A percentile compares a stretch with the other conserved stretches of the same genome.
Evolutionary conservation across 92 coral and sea anemone genomes (phyloP).

Genomic region (Virgularia gustaviana): DNA sequence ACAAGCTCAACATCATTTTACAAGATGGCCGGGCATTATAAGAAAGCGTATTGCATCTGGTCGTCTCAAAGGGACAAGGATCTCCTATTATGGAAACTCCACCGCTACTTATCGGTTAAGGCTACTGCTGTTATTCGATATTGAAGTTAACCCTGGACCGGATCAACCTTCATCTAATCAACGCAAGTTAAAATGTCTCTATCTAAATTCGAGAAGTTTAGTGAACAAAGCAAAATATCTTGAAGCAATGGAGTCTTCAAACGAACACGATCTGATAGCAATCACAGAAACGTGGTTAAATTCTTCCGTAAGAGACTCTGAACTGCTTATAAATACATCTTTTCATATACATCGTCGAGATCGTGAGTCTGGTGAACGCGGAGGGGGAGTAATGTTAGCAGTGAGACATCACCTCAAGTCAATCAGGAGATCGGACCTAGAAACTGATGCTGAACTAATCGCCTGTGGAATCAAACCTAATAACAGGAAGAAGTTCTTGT

Average conservation of each 20-base stretch:
- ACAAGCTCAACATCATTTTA: neutral
- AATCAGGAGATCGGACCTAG: conserved; percentile 36
- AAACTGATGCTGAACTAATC: conserved; percentile 51
- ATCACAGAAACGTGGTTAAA: conserved; percentile 46
- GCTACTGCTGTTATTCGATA: conserved; percentile 23
- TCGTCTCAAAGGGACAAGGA: conserved; percentile 24
- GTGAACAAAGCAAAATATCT: conserved; percentile 33
- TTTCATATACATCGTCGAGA: conserved; percentile 30
- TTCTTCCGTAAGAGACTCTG: conserved; percentile 16
- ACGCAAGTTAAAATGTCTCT: conserved; percentile 31
- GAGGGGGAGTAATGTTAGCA: conserved; percentile 32
- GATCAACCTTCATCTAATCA: neutral
- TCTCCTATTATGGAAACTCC: conserved; percentile 31
- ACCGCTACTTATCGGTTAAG: conserved; percentile 15
- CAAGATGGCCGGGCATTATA: conserved; percentile 5
- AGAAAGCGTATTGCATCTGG: conserved; percentile 22
- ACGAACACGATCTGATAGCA: conserved; percentile 34
- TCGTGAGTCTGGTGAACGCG: conserved; percentile 10
- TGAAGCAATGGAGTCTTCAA: conserved; percentile 15
- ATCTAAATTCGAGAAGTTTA: conserved; percentile 32
- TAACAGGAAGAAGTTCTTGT: conserved; percentile 35
- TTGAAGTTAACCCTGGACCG: conserved; percentile 37
- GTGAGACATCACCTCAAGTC: conserved; percentile 18
- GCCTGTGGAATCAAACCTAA: conserved; percentile 43
- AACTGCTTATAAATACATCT: conserved; percentile 28